Evolutionary conservation across 2,888 invertebrate species (phyloP), one percentile per base, ranked within the genome.

Genomic region (Athrips mouffetella): DNA sequence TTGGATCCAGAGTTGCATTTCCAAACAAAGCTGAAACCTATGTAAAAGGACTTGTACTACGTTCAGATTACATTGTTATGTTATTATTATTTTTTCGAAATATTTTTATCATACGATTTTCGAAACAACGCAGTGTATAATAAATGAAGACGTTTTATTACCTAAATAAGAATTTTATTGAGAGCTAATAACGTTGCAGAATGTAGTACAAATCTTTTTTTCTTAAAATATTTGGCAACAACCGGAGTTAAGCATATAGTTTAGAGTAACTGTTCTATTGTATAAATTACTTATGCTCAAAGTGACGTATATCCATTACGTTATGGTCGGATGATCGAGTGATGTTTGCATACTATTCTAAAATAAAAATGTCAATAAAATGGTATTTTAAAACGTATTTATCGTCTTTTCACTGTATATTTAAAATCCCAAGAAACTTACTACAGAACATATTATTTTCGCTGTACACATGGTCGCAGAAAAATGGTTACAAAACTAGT

Each of bases 331-430:
- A 67, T 71, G 80, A 70, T 80, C 81, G 80, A 80, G 80, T 77
- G 79, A 82, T 83, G 86, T 85, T 80, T 81, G 83, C 85, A 80
- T 80, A 82, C 76, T 86, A 80, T 82, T 80, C 76, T 80, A 76
- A 81, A 78, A 80, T 76, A 76, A 82, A 77, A 85, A 87, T 84
- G 85, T 88, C 87, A 88, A 87, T 87, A 88, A 88, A 88, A 73
- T 78, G 79, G 83, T 86, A 85, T 86, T 85, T 85, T 84, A 86
- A 87, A 85, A 80, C 72, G 72, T 70, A 59, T 39, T 21, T 13
- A 31, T 46, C 54, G 57, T 70, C 61, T 73, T 72, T 74, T 52
- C 54, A 54, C 60, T 51, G 47, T 45, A 4, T 15, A 4, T 13
- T 31, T 31, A 27, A 27, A 10, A 10, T 27, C n/a, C n/a, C n/a